Base-by-base conservation (phyloP, 2,113 vertebrate species). In the Engystomops pustulosus region DNA sequence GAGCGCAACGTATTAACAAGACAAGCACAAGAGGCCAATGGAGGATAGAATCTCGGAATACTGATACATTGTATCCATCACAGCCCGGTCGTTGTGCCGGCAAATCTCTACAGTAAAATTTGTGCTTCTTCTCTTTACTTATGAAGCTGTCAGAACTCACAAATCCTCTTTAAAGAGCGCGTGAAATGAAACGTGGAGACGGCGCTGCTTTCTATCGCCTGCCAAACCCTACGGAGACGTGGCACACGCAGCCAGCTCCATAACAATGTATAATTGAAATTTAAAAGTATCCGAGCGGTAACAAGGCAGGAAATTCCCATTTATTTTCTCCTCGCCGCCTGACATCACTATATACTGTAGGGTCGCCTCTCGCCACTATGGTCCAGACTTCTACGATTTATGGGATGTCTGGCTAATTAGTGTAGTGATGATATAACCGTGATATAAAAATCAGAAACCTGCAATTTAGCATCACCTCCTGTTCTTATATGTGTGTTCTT, bases 161-260 rank as follows among this genome's bases (percentile, higher is more conserved):
- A 76, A 76, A 53, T 36, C 25, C 72, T 30, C 53, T 51, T 32
- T 20, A 75, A 34, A 34, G 27, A 32, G 23, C 30, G 27, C 45
- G 53, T 32, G 20, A 34, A 76, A 53, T 34, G 27, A 53, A 53
- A 76, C 44, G 27, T n/a, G 72, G 72, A 76, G 25, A 32, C 44
- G n/a, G 15, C 47, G 53, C 14, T 14, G 17, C 27, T n/a, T 53
- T 76, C 20, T 53, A n/a, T 30, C 27, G 47, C 72, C 6, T 76
- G 72, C 72, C 72, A 76, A 76, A 34, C 9, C 27, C 72, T 34
- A 53, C 72, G n/a, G 47, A 70, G 71, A 36, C 45, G 11, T 12
- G 18, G 23, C 38, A 72, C 69, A 25, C 11, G 38, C 72, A 5
- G 30, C 27, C 47, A 36, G 44, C 72, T 55, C 32, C 0, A 30